phyloP scores from a whole-genome alignment of 2,888 invertebrate genomes.

The Clepsis dumicolana region DNA sequence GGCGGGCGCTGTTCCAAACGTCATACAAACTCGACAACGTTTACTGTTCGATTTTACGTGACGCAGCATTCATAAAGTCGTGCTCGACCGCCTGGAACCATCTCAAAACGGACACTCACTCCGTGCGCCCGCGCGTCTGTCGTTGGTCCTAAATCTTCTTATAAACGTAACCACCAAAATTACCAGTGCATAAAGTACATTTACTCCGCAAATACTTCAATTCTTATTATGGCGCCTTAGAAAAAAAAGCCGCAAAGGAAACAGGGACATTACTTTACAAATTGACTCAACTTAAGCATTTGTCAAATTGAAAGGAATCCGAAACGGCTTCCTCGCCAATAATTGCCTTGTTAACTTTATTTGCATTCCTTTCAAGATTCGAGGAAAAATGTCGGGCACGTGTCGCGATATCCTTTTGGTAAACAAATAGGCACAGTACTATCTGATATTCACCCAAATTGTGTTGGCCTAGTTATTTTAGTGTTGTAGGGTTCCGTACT shows the following conservation, averaged over 20 bases:
- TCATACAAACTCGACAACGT: no score
- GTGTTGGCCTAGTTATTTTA: neutral
- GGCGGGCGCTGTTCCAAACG: no score
- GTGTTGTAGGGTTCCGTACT: no score
- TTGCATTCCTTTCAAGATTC: slow-evolving; percentile 19
- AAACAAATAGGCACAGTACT: neutral
- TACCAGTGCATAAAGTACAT: neutral
- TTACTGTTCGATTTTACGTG: no score
- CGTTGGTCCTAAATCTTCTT: no score
- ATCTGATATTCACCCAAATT: neutral
- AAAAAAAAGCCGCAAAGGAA: neutral
- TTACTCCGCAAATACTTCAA: neutral
- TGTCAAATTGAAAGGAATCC: slow-evolving; percentile 4
- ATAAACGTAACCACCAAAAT: neutral
- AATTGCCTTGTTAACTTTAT: slow-evolving; percentile 27
- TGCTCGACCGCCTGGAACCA: no score
- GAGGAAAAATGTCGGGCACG: neutral
- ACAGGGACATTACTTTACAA: neutral
- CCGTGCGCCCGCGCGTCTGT: no score
- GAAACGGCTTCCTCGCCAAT: slow-evolving; percentile 9
- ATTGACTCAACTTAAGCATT: slow-evolving; percentile 13
- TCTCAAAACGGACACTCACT: no score
- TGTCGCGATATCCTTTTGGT: neutral
- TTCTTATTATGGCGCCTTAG: neutral
- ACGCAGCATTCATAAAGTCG: no score